Evolutionary conservation across 2,888 invertebrate species (phyloP).

Genomic region (Hanleya hanleyi): DNA sequence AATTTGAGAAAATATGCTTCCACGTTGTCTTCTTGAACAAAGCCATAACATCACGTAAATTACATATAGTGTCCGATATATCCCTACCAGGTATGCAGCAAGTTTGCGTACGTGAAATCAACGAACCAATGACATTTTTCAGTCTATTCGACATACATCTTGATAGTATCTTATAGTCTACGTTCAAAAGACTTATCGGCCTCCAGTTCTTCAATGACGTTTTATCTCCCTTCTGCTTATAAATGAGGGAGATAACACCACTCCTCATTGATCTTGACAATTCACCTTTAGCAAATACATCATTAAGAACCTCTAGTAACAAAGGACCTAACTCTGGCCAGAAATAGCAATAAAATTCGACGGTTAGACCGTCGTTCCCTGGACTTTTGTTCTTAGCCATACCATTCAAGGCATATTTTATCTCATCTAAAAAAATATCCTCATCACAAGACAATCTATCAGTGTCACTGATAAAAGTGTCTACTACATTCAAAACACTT

Average conservation of each 20-base stretch:
- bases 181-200: background rate
- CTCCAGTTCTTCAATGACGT: background rate
- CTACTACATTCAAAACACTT: background rate
- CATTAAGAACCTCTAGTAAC: background rate
- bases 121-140: background rate
- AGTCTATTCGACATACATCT: background rate
- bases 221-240: background rate
- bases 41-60: background rate
- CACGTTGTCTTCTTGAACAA: background rate
- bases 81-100: background rate
- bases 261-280: background rate
- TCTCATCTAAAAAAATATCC: background rate
- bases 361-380: background rate
- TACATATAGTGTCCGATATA: background rate
- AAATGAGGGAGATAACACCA: background rate
- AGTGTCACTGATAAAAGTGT: background rate
- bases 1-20: background rate
- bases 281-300: background rate
- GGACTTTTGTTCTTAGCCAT: background rate
- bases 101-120: background rate
- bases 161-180: conserved; percentile 1
- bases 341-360: background rate
- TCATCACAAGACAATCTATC: background rate
- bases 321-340: background rate
- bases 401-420: background rate